Conservation (phyloP, 35 echinoderm and acorn worm species). For the Lytechinus variegatus region DNA sequence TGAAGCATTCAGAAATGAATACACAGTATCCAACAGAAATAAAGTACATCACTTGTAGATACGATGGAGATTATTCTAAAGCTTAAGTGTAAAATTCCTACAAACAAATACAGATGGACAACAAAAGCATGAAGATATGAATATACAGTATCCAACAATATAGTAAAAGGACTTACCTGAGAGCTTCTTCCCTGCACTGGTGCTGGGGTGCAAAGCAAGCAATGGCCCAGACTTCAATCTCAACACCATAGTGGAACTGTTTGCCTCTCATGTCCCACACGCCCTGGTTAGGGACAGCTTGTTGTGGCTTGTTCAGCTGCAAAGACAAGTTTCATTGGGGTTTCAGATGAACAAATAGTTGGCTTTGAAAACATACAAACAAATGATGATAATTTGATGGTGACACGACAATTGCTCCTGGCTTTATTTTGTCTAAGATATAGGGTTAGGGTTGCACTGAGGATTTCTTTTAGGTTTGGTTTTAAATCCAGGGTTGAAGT, state of each 20-base stretch:
- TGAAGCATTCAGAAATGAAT: no score
- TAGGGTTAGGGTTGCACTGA: no score
- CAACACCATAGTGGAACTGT: conserved; percentile 98
- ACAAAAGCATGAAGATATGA: no score
- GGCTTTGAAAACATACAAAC: background rate
- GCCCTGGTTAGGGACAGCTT: conserved; percentile 87
- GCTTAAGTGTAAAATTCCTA: conserved; percentile 94
- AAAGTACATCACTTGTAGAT: no score
- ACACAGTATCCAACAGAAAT: no score
- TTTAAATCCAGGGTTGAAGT: no score
- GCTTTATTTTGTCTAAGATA: no score
- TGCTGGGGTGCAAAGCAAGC: conserved; percentile 98
- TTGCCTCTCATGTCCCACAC: conserved; percentile 99
- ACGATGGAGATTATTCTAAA: conserved; percentile 96
- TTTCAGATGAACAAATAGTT: background rate
- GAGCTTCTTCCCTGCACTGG: conserved; percentile 91
- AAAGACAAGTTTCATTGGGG: background rate
- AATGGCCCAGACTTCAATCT: conserved; percentile 96
- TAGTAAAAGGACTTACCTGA: conserved; percentile 68
- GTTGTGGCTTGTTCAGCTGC: conserved; percentile 47
- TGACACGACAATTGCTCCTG: no score
- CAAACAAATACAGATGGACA: background rate
- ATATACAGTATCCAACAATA: no score
- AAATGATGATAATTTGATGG: background rate
- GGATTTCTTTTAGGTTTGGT: no score